Evolutionary conservation across 2,888 invertebrate species (phyloP).

Genomic region (Azorinus chamasolen): DNA sequence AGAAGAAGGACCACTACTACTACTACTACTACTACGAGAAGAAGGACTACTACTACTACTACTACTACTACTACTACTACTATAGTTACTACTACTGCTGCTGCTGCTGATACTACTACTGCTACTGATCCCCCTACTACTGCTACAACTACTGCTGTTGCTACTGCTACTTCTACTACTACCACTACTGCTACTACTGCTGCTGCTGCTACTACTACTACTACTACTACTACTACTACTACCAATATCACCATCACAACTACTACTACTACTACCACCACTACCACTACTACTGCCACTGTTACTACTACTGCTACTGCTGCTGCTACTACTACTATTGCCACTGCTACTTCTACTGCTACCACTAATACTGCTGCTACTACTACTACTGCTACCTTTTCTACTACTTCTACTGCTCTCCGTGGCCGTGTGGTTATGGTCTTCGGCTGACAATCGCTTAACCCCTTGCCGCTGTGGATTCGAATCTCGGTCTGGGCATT

Average conservation of each 20-base stretch:
- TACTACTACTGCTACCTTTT: not conserved
- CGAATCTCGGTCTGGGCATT: too few relatives aligned
- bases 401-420: not conserved
- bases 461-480: too few relatives aligned
- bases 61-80: conserved; percentile 1
- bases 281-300: conserved; percentile 1
- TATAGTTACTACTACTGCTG: not conserved
- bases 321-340: not conserved
- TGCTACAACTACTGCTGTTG: not conserved
- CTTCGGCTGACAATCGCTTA: too few relatives aligned
- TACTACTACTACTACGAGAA: not conserved
- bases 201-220: not conserved
- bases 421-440: too few relatives aligned
- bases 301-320: not conserved
- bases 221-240: not conserved
- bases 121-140: not conserved
- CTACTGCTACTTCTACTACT: not conserved
- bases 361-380: not conserved
- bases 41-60: conserved; percentile 4
- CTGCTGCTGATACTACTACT: not conserved
- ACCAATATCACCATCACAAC: not conserved
- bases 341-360: conserved; percentile 1
- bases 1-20: not conserved
- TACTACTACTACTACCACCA: not conserved
- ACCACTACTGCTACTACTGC: conserved; percentile 1